Base-by-base conservation (phyloP, 2,888 invertebrate species). In the Tiphia femorata region DNA sequence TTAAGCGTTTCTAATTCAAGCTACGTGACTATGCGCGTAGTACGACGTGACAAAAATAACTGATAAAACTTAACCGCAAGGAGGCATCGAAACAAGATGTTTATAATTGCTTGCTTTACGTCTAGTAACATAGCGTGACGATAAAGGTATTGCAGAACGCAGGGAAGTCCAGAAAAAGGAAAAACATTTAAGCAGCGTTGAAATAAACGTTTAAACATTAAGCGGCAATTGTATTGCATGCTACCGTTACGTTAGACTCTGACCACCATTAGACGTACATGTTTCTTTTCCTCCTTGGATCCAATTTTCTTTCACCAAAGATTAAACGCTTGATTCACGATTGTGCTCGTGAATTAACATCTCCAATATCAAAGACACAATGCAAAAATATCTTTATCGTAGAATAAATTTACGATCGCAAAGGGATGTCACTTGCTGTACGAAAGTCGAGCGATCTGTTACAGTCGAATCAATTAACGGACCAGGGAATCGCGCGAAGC, bases 161-260 rank as follows among this genome's bases (percentile, higher is more conserved):
- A 27, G 37, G 48, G 46, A 49, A 20, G 49, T n/a, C 50, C 58
- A 54, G 48, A 46, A 44, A 59, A 48, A 43, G 44, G 55, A 58
- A 47, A 55, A n/a, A n/a, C n/a, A n/a, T n/a, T 35, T 40, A 66
- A 70, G 60, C 58, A 43, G 50, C 50, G 48, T 42, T 25, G 17
- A 60, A 58, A 53, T 49, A 64, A 59, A 49, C 40, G 19, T 59
- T 25, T 40, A 67, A 50, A 67, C 37, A 59, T 51, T 51, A 70
- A 70, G 69, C 71, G 71, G 70, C 71, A 50, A 54, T 61, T 58
- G 54, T 49, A 58, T 59, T 61, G 64, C 73, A 72, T 71, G 67
- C 63, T 64, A 75, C 75, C 75, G 75, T 75, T 75, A 73, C 74
- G 74, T 75, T 73, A 72, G 52, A 75, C 75, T 75, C 74, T 67